Conservation (phyloP, 2,113 vertebrate species). For the Cyphomyrus plagiostoma region DNA sequence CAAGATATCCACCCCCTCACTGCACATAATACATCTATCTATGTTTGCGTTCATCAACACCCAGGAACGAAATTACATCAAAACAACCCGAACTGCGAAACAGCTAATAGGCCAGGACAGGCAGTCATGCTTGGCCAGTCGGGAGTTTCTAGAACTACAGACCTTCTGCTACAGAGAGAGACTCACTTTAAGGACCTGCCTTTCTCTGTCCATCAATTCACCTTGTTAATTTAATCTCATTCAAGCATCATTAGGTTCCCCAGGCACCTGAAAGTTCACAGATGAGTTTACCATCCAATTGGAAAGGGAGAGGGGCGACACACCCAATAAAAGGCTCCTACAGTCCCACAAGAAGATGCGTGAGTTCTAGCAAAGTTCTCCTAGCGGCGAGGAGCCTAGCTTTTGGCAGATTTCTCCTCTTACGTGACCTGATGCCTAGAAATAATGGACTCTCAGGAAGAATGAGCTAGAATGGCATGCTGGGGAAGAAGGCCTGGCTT, state of each 20-base stretch:
- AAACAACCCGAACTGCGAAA: background rate
- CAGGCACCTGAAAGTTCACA: background rate
- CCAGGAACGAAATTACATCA: background rate
- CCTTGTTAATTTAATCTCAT: slow-evolving; percentile 12
- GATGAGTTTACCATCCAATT: background rate
- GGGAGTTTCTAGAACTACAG: background rate
- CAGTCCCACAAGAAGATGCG: background rate
- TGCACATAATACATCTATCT: slow-evolving; percentile 13
- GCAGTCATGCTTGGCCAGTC: background rate
- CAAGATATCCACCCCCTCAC: slow-evolving; percentile 25
- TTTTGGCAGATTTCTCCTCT: slow-evolving; percentile 15
- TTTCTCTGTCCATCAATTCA: background rate
- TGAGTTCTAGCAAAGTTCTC: background rate
- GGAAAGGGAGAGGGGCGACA: background rate
- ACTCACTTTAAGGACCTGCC: background rate
- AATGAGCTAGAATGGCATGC: background rate
- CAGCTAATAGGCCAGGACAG: slow-evolving; percentile 4
- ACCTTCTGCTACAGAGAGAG: background rate
- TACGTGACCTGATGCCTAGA: background rate
- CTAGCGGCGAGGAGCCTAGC: background rate
- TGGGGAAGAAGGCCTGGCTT: background rate
- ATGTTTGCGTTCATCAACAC: slow-evolving; percentile 23
- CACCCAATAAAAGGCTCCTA: too few species aligned
- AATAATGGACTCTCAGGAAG: background rate
- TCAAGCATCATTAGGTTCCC: background rate